Evolutionary conservation across 2,888 invertebrate species (phyloP).

Genomic region (Oxyteleia sp.): DNA sequence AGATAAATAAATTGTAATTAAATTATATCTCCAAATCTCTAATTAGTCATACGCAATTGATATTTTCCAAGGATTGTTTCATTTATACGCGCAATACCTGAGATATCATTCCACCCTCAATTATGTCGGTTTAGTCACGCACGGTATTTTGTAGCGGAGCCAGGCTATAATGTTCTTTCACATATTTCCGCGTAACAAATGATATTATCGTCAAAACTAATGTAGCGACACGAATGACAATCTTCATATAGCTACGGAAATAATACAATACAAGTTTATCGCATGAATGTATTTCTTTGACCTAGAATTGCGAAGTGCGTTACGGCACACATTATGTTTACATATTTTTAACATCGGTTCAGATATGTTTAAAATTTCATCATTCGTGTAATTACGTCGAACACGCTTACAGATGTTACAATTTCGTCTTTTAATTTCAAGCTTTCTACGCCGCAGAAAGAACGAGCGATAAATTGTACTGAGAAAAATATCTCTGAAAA

Average conservation of each 20-base stretch:
- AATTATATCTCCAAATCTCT: not conserved
- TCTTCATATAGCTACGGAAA: conserved; percentile 39
- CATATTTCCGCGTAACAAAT: conserved; percentile 53
- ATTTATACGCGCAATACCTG: not conserved
- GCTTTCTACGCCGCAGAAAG: not conserved
- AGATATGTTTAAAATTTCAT: conserved; percentile 38
- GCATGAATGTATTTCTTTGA: conserved; percentile 1
- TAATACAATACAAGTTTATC: conserved; percentile 63
- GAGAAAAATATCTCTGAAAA: no score
- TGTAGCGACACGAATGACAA: conserved; percentile 49
- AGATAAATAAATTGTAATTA: not conserved
- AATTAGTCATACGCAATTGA: conserved; percentile 9
- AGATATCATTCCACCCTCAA: conserved; percentile 4
- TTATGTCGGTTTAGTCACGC: conserved; percentile 46
- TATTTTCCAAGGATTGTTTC: conserved; percentile 7
- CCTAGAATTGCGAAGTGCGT: conserved; percentile 4
- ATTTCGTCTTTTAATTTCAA: no score
- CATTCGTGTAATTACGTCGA: conserved; percentile 2
- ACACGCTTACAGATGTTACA: not conserved
- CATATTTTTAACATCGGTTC: conserved; percentile 17
- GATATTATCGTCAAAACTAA: conserved; percentile 60
- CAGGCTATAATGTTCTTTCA: conserved; percentile 30
- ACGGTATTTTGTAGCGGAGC: conserved; percentile 24
- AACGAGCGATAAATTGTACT: no score
- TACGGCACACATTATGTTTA: conserved; percentile 4